Evolutionary conservation across 37 sponge, comb jelly and placozoan genomes (phyloP).

Genomic region (Geodia barretti): DNA sequence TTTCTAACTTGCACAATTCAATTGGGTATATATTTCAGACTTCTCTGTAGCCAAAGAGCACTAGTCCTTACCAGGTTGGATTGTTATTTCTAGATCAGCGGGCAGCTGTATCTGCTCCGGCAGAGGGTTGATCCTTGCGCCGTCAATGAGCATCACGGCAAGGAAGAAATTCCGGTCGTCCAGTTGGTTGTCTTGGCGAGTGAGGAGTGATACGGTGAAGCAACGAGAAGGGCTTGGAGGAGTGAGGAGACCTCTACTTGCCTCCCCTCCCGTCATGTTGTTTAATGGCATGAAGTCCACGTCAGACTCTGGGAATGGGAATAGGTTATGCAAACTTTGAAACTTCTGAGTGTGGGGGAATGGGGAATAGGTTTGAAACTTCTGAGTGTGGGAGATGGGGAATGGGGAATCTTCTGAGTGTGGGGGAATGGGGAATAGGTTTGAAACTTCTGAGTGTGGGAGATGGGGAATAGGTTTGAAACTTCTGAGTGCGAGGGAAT

Average conservation of each 20-base stretch:
- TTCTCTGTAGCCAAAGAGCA: too few species aligned
- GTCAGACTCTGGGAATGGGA: neutral
- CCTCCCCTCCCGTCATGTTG: neutral
- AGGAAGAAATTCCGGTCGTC: neutral
- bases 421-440: too few species aligned
- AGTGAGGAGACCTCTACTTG: neutral
- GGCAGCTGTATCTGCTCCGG: neutral
- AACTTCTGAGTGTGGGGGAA: too few species aligned
- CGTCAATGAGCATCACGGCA: neutral
- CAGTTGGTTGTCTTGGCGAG: neutral
- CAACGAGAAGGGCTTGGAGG: neutral
- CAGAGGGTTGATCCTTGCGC: neutral
- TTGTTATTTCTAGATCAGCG: neutral
- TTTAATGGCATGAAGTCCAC: neutral
- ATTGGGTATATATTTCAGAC: too few species aligned
- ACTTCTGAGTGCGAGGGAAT: too few species aligned
- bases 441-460: too few species aligned
- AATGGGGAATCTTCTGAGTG: too few species aligned
- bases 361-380: too few species aligned
- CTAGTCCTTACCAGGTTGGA: neutral
- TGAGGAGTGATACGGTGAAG: neutral
- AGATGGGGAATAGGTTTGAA: too few species aligned
- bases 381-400: too few species aligned
- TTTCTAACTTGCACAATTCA: too few species aligned
- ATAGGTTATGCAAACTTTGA: too few species aligned